phyloP scores from a whole-genome alignment of 2,888 invertebrate genomes.

The Rhingia campestris region DNA sequence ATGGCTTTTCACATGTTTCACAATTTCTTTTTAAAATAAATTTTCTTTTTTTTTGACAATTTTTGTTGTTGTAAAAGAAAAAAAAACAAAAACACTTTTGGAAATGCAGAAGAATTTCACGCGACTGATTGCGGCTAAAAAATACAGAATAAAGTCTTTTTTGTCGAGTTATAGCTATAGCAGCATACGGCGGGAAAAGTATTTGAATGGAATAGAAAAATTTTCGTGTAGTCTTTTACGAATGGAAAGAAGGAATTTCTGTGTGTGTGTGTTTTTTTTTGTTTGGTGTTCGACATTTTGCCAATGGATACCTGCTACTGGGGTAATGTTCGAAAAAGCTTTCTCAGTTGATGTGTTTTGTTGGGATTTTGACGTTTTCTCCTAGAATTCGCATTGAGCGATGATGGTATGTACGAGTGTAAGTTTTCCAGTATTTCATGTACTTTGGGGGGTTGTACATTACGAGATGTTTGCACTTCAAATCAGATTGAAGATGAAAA shows the following conservation, averaged over 20 bases:
- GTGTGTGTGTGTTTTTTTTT: background rate
- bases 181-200: constrained; percentile 74
- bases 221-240: constrained; percentile 68
- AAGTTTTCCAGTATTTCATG: constrained; percentile 52
- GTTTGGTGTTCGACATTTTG: constrained; percentile 25
- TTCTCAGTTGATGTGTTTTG: constrained; percentile 22
- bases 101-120: constrained; percentile 71
- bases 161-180: constrained; percentile 70
- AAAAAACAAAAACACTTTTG: constrained; percentile 62
- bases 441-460: constrained; percentile 34
- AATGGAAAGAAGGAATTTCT: constrained; percentile 69
- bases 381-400: constrained; percentile 40
- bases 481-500: constrained; percentile 25
- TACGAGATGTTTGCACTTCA: constrained; percentile 68
- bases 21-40: background rate
- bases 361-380: constrained; percentile 57
- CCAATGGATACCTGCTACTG: constrained; percentile 47
- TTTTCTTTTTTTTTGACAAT: constrained; percentile 10
- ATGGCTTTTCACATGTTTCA: constrained; percentile 55
- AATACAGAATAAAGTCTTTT: constrained; percentile 71
- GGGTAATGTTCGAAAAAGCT: constrained; percentile 73
- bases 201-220: constrained; percentile 74
- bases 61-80: constrained; percentile 37
- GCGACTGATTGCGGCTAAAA: constrained; percentile 72
- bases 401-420: constrained; percentile 24